phyloP scores from a whole-genome alignment of 2,888 invertebrate genomes.

The Sycophila texana region DNA sequence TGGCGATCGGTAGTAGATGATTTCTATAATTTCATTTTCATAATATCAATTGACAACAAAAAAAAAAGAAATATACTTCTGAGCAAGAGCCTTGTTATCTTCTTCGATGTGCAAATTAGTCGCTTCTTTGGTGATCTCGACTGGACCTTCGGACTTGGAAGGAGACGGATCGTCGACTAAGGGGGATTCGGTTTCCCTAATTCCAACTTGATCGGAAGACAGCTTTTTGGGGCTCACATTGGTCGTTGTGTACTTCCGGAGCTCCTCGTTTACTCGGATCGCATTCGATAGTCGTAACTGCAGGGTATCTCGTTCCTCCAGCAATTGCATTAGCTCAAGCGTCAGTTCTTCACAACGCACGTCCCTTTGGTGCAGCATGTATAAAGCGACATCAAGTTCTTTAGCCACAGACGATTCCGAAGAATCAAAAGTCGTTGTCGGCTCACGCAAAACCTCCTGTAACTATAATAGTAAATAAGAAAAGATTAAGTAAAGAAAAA shows the following conservation, averaged over 20 bases:
- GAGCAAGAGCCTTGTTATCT: conserved; percentile 69
- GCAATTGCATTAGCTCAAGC: conserved; percentile 86
- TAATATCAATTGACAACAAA: neutral
- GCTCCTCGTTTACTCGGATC: conserved; percentile 84
- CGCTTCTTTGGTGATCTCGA: conserved; percentile 72
- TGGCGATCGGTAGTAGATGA: too few species aligned
- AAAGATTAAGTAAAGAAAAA: neutral
- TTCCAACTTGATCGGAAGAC: neutral
- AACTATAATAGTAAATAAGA: neutral
- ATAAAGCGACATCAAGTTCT: conserved; percentile 87
- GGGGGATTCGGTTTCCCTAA: conserved; percentile 53
- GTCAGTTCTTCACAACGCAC: conserved; percentile 91
- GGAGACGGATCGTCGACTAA: conserved; percentile 67
- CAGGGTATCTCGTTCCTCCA: conserved; percentile 90
- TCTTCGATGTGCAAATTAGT: conserved; percentile 67
- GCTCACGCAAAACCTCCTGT: neutral
- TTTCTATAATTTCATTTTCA: too few species aligned
- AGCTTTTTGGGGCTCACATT: conserved; percentile 52
- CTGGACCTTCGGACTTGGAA: conserved; percentile 68
- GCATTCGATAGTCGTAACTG: conserved; percentile 90
- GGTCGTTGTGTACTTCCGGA: conserved; percentile 68
- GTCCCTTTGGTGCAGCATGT: conserved; percentile 91
- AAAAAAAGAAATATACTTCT: conserved; percentile 67
- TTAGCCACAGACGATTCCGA: conserved; percentile 56
- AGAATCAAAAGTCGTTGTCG: neutral